Conservation (phyloP, 2,113 vertebrate species). For the Pangasianodon gigas region DNA sequence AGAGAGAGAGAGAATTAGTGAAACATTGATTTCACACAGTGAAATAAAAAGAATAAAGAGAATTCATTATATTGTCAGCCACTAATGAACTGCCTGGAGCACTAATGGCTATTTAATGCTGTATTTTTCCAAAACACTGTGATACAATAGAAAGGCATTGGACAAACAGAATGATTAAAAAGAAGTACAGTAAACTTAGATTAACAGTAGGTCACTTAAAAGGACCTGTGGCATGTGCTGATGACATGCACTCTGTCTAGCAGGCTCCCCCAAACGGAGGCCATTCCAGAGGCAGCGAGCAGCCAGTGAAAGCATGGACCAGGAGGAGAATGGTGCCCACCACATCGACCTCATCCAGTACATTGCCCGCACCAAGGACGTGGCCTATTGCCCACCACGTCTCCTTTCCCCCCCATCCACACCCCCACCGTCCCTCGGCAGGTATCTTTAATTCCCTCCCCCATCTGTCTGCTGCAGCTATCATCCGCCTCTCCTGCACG, state of each 20-base stretch:
- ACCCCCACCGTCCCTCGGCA: slow-evolving; percentile 92
- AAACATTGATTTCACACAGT: not conserved
- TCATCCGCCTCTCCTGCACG: slow-evolving; percentile 41
- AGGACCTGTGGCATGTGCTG: not conserved
- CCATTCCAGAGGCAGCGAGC: slow-evolving; percentile 95
- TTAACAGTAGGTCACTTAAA: not conserved
- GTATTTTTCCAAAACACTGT: not conserved
- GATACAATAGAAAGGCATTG: not conserved
- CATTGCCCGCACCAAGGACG: slow-evolving; percentile 82
- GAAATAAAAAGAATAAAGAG: not conserved
- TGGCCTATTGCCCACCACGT: slow-evolving; percentile 69
- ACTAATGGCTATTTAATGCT: not conserved
- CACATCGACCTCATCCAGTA: slow-evolving; percentile 91
- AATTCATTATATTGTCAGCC: not conserved
- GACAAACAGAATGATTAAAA: not conserved
- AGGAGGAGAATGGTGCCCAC: slow-evolving; percentile 80
- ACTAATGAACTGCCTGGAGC: not conserved
- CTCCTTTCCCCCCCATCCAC: slow-evolving; percentile 81
- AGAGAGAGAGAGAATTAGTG: not conserved
- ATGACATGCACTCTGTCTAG: slow-evolving; percentile 3
- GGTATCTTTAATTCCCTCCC: slow-evolving; percentile 92
- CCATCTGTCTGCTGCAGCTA: slow-evolving; percentile 66
- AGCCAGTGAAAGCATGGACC: slow-evolving; percentile 94
- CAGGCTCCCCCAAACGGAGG: slow-evolving; percentile 90
- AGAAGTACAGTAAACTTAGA: not conserved